phyloP scores from a whole-genome alignment of 37 sponge, comb jelly and placozoan species.

The Hexactinellida sp. region DNA sequence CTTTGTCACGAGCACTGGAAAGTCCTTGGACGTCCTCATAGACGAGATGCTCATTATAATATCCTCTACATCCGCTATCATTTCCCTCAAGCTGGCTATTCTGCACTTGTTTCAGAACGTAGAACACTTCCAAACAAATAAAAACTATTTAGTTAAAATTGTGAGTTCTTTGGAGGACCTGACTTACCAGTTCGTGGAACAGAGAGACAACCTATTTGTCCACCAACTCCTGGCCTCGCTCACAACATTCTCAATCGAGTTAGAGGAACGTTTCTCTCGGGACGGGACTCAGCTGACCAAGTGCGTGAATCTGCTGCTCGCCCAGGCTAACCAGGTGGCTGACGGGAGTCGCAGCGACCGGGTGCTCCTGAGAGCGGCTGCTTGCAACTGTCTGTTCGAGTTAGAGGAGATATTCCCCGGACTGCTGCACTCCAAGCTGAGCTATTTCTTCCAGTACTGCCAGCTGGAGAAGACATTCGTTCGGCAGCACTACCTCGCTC shows the following conservation, averaged over 20 bases:
- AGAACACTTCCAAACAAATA: neutral
- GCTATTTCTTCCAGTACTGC: slow-evolving; percentile 1
- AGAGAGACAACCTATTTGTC: neutral
- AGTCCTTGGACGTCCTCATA: neutral
- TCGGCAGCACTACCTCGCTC: neutral
- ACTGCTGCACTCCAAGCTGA: neutral
- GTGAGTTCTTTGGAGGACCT: neutral
- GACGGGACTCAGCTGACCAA: neutral
- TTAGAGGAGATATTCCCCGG: neutral
- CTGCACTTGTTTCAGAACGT: neutral
- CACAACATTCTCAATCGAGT: neutral
- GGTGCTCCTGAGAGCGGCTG: neutral
- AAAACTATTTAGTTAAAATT: neutral
- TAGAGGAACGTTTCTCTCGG: neutral
- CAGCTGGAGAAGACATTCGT: slow-evolving; percentile 16
- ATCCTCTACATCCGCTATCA: neutral
- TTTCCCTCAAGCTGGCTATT: neutral
- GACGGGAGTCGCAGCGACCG: neutral
- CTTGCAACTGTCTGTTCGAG: neutral
- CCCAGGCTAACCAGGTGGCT: neutral
- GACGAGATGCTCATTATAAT: neutral
- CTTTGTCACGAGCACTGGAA: neutral
- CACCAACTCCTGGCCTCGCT: neutral
- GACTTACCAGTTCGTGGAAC: neutral
- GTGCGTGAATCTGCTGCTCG: neutral